Evolutionary conservation across 1,140 invertebrate species (phyloP), one percentile per base, ranked within the genome.

Genomic region (Diplogasteroides magnus): DNA sequence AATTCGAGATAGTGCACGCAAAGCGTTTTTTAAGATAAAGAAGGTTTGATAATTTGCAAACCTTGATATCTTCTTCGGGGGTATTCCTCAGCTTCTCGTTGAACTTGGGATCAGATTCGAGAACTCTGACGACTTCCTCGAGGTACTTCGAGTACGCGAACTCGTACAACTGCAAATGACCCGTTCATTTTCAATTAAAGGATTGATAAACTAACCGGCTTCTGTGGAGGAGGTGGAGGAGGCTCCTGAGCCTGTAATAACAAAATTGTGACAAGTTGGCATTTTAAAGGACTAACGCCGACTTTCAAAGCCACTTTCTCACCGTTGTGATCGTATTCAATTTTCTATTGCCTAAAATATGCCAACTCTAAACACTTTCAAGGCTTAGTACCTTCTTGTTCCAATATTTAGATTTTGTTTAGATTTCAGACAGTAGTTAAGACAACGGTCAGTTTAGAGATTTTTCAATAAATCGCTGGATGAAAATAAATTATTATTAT

Each of bases 21-120:
- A n/a, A n/a, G n/a, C n/a, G n/a, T n/a, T n/a, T n/a, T n/a, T n/a
- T n/a, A n/a, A n/a, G n/a, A n/a, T n/a, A n/a, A n/a, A n/a, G n/a
- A n/a, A n/a, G n/a, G n/a, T n/a, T n/a, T n/a, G n/a, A n/a, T n/a
- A n/a, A n/a, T n/a, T n/a, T n/a, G n/a, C 26, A 13, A 31, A 80
- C 79, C 73, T 82, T 82, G 28, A 82, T 82, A 25, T 82, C 80
- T n/a, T 77, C 67, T 26, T 82, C 80, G n/a, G 71, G 76, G 79
- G 82, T 83, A 27, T 63, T 64, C 67, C 70, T 76, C 32, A 82
- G 57, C 19, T 72, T 64, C 57, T 83, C 78, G 19, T 74, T 74
- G 29, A 82, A 82, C 48, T 78, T 76, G 2, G 81, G 81, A 56
- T 82, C 76, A 27, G 64, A 73, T 73, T 82, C 80, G 2, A 82